Percentiles rank a stretch among this genome's conserved stretches.
These are phyloP conservation scores for Psittacula cyanocephala DNA, from an alignment of 2,113 vertebrate species.

Conservation along the genomic window DNA sequence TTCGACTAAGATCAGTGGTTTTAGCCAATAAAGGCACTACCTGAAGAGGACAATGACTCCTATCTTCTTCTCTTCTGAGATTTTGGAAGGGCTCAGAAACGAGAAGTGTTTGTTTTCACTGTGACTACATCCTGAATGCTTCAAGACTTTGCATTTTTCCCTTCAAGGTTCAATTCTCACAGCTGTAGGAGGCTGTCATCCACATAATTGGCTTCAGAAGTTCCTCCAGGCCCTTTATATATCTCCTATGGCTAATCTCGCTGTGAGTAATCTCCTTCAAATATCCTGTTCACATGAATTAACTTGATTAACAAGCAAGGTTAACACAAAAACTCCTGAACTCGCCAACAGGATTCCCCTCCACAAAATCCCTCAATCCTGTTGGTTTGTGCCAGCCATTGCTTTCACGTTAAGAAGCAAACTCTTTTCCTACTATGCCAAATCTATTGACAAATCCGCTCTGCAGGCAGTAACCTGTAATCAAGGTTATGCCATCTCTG, in stretches of 20 bases:
- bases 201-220: constrained; percentile 42
- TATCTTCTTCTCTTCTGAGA: background rate
- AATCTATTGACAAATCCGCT: background rate
- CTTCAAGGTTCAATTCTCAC: constrained; percentile 25
- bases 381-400: background rate
- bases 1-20: background rate
- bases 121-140: background rate
- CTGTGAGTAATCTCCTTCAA: constrained; percentile 58
- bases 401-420: background rate
- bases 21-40: background rate
- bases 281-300: constrained; percentile 48
- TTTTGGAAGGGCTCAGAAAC: background rate
- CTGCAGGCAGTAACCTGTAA: background rate
- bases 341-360: constrained; percentile 16
- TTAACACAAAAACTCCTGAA: constrained; percentile 10
- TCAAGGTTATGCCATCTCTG: background rate
- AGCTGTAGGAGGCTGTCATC: constrained; percentile 27
- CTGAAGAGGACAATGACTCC: background rate
- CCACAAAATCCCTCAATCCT: background rate
- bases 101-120: background rate
- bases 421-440: background rate
- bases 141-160: background rate
- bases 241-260: constrained; percentile 46
- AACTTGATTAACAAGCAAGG: constrained; percentile 48
- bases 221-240: constrained; percentile 20